Conservation (phyloP, 2,888 invertebrate species). For the Apodemia hepburni region DNA sequence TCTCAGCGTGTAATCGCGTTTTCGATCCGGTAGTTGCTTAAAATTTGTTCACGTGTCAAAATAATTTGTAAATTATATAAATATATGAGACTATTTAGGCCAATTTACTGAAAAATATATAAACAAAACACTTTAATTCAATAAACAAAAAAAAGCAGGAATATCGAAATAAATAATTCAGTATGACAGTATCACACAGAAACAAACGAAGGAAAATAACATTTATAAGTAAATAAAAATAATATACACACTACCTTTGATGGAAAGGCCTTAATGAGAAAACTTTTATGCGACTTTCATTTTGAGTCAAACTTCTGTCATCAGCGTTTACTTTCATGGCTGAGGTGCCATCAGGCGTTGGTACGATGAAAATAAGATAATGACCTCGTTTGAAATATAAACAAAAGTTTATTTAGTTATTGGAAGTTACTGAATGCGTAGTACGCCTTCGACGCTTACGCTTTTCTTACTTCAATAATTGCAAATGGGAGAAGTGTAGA, state of each 20-base stretch:
- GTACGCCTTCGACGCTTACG: constrained; percentile 16
- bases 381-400: constrained; percentile 56
- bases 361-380: constrained; percentile 50
- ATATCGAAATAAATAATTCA: not conserved
- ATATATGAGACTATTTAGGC: no score
- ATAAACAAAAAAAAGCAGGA: no score
- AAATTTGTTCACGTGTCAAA: no score
- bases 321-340: constrained; percentile 64
- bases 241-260: constrained; percentile 74
- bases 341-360: constrained; percentile 44
- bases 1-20: no score
- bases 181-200: constrained; percentile 19
- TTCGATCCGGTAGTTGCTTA: no score
- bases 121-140: no score
- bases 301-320: constrained; percentile 74
- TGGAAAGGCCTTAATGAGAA: constrained; percentile 75
- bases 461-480: constrained; percentile 14
- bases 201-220: constrained; percentile 40
- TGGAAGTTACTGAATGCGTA: constrained; percentile 50
- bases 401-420: constrained; percentile 63
- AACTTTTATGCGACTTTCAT: constrained; percentile 75
- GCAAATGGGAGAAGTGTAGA: not conserved
- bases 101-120: no score
- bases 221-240: constrained; percentile 64
- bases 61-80: no score